Evolutionary conservation across 2,113 vertebrate genomes (phyloP).

Genomic region (Carassius carassius): DNA sequence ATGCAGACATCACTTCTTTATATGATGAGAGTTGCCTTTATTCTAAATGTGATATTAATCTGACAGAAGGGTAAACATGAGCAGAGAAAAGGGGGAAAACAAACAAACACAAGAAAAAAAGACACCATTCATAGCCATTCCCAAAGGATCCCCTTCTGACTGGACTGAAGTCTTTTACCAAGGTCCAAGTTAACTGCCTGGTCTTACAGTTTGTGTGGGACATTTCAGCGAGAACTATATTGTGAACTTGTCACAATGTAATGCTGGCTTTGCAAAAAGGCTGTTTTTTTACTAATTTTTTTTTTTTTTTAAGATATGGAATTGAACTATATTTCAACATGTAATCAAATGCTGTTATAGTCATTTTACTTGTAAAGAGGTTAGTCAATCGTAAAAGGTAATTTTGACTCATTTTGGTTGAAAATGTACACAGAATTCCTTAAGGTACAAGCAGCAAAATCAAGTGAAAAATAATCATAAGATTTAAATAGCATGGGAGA

Average conservation of each 20-base stretch:
- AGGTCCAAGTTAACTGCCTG: not conserved
- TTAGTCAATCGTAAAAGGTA: not conserved
- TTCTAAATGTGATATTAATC: conserved; percentile 29
- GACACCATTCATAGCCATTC: not conserved
- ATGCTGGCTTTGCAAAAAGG: not conserved
- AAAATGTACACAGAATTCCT: not conserved
- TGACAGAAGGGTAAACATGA: conserved; percentile 30
- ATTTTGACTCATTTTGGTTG: not conserved
- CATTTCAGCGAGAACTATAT: not conserved
- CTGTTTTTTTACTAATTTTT: not conserved
- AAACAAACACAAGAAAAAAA: not conserved
- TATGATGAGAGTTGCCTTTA: conserved; percentile 45
- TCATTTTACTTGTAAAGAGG: not conserved
- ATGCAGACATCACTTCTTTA: conserved; percentile 44
- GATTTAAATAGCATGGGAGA: not conserved
- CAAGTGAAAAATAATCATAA: not conserved
- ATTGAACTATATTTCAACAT: not conserved
- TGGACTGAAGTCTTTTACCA: conserved; percentile 5
- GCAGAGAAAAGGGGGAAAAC: conserved; percentile 9
- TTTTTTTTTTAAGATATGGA: not conserved
- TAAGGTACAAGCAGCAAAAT: not conserved
- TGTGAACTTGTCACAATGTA: not conserved
- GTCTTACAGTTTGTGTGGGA: not conserved
- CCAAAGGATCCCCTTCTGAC: conserved; percentile 24
- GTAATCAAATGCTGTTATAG: not conserved